Conservation (phyloP, 2,888 invertebrate species). For the Stegana nigrithorax region DNA sequence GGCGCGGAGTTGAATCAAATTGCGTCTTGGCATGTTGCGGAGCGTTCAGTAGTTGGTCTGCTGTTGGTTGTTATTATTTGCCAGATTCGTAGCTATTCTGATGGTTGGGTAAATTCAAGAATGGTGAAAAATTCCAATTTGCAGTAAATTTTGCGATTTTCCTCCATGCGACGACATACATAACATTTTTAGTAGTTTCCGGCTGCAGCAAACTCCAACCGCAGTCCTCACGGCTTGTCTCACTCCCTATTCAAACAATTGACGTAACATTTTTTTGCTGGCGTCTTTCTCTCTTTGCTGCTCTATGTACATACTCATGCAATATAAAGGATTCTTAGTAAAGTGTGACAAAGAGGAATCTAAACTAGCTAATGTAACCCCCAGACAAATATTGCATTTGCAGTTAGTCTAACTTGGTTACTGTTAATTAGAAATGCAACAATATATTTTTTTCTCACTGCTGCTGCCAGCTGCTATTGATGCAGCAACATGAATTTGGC, state of each 20-base stretch:
- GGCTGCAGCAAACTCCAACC: neutral
- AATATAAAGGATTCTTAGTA: slow-evolving; percentile 4
- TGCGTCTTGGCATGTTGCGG: too few relatives aligned
- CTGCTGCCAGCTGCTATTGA: too few relatives aligned
- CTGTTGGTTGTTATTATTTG: slow-evolving; percentile 50
- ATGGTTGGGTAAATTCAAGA: slow-evolving; percentile 43
- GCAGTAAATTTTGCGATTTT: slow-evolving; percentile 67
- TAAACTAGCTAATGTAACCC: too few relatives aligned
- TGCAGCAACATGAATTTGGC: too few relatives aligned
- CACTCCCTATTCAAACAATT: slow-evolving; percentile 4
- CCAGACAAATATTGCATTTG: too few relatives aligned
- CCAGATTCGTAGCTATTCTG: slow-evolving; percentile 29
- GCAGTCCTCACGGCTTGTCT: neutral
- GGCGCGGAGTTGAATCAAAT: too few relatives aligned
- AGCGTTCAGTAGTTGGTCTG: too few relatives aligned
- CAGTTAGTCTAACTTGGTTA: too few relatives aligned
- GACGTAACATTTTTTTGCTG: neutral
- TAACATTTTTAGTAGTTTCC: slow-evolving; percentile 59
- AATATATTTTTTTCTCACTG: too few relatives aligned
- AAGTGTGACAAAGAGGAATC: too few relatives aligned
- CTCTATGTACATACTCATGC: neutral
- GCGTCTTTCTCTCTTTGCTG: neutral
- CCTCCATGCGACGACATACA: slow-evolving; percentile 58
- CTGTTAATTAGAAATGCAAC: too few relatives aligned
- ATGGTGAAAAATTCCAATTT: slow-evolving; percentile 66